Base-by-base conservation (phyloP, 2,888 invertebrate species). In the Hirtodrosophila duncani region DNA sequence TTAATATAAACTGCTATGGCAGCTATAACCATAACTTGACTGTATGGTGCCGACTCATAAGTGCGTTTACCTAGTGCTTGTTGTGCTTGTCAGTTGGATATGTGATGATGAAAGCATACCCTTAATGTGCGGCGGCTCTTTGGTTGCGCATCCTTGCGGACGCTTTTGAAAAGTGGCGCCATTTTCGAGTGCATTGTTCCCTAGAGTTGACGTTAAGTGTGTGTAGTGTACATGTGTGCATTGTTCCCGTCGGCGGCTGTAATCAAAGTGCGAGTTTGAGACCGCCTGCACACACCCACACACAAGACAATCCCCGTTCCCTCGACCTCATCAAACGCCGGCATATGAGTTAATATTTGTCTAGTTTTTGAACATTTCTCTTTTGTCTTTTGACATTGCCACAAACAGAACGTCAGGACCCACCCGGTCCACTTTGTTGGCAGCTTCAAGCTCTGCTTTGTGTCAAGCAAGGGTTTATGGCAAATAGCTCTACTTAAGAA, bases 401-500 rank as follows among this genome's bases (percentile, higher is more conserved):
- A 46, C 42, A 63, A 44, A 50, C 29, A 38, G 67, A 46, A 45
- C 55, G 55, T 55, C n/a, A n/a, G n/a, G n/a, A n/a, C n/a, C n/a
- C n/a, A n/a, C n/a, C n/a, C n/a, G 48, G 56, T 56, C 56, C 56
- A 56, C 56, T 56, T 56, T 48, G 56, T 10, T 38, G 39, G 21
- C 56, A 48, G 39, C 56, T 20, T 56, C n/a, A n/a, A n/a, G n/a
- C 56, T 56, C 55, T 56, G 46, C 34, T 33, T 16, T 10, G 16
- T 3, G 38, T 14, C n/a, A 2, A 7, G 17, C 11, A 29, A 29
- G 55, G 56, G 21, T 33, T 45, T 43, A 53, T 52, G 57, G 68
- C 77, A 71, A 71, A 75, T 71, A 71, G 70, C 72, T 68, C 56
- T 63, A 70, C 68, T 71, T 70, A n/a, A n/a, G n/a, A n/a, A n/a